A percentile compares a stretch with the other conserved stretches of the same genome.
These are phyloP conservation scores for Macrocentrus cingulum DNA, from an alignment of 1,140 invertebrate genomes.

Conservation along the genomic window DNA sequence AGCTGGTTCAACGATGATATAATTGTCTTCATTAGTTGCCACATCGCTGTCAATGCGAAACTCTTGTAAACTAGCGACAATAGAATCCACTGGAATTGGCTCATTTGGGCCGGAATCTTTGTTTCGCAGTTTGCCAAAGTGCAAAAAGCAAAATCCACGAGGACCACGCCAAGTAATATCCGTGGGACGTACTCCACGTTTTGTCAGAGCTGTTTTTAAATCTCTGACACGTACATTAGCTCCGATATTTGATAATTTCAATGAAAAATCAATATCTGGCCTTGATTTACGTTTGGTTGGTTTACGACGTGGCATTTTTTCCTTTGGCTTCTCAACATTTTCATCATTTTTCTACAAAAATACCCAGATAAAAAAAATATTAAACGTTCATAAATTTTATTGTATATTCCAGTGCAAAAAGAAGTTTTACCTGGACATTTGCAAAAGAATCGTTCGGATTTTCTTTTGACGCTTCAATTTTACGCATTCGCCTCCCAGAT, in stretches of 20 bases:
- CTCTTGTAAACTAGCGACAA: conserved; percentile 61
- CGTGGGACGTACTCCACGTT: conserved; percentile 66
- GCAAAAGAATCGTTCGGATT: background rate
- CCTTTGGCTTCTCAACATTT: conserved; percentile 26
- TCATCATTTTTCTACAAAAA: conserved; percentile 30
- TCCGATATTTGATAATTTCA: conserved; percentile 66
- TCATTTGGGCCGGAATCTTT: conserved; percentile 46
- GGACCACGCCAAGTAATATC: conserved; percentile 69
- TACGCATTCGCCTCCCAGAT: background rate
- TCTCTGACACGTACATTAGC: conserved; percentile 65
- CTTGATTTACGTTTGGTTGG: conserved; percentile 28
- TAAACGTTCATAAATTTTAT: background rate
- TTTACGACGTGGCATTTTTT: conserved; percentile 28
- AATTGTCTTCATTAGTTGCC: conserved; percentile 36
- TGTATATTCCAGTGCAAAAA: too few relatives aligned
- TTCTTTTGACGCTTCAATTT: too few relatives aligned
- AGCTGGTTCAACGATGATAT: conserved; percentile 53
- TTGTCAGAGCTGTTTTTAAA: conserved; percentile 65
- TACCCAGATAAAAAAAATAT: background rate
- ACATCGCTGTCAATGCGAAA: conserved; percentile 50
- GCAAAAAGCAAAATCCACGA: conserved; percentile 67
- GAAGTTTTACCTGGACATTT: background rate
- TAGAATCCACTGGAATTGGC: conserved; percentile 58
- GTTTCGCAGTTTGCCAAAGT: conserved; percentile 64
- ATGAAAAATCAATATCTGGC: conserved; percentile 59